Evolutionary conservation across 2,888 invertebrate species (phyloP).

Genomic region (Lapara coniferarum): DNA sequence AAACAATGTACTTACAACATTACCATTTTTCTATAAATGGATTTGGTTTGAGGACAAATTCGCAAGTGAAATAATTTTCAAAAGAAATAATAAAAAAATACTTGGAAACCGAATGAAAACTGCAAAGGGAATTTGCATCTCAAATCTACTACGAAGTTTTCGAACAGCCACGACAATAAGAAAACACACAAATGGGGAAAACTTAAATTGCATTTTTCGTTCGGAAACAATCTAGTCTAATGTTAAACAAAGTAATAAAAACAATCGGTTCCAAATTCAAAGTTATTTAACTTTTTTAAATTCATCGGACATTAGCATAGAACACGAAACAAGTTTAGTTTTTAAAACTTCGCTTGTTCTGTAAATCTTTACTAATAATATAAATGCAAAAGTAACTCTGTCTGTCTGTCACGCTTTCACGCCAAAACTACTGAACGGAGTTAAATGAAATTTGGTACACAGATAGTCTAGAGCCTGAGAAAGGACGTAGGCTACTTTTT

Average conservation of each 20-base stretch:
- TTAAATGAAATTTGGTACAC: too few species aligned
- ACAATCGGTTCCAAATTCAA: slow-evolving; percentile 13
- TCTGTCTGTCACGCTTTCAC: too few species aligned
- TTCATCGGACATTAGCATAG: slow-evolving; percentile 8
- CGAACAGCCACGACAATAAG: slow-evolving; percentile 16
- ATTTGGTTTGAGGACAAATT: neutral
- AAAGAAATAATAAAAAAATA: neutral
- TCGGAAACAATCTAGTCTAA: slow-evolving; percentile 27
- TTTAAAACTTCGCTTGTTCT: neutral
- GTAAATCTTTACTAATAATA: neutral
- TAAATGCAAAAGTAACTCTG: too few species aligned
- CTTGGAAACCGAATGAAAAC: neutral
- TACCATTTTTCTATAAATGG: too few species aligned
- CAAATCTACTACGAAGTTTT: slow-evolving; percentile 10
- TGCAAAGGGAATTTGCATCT: slow-evolving; percentile 11
- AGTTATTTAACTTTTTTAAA: slow-evolving; percentile 15
- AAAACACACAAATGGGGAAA: slow-evolving; percentile 29
- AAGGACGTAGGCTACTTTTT: too few species aligned
- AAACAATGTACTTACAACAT: too few species aligned
- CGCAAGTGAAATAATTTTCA: neutral
- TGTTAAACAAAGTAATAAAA: slow-evolving; percentile 24
- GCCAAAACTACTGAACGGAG: too few species aligned
- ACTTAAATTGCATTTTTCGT: slow-evolving; percentile 39
- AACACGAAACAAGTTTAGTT: neutral
- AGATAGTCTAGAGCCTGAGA: too few species aligned